Conservation (phyloP, 2,797 vertebrate genomes). For the Sternotherus odoratus region DNA sequence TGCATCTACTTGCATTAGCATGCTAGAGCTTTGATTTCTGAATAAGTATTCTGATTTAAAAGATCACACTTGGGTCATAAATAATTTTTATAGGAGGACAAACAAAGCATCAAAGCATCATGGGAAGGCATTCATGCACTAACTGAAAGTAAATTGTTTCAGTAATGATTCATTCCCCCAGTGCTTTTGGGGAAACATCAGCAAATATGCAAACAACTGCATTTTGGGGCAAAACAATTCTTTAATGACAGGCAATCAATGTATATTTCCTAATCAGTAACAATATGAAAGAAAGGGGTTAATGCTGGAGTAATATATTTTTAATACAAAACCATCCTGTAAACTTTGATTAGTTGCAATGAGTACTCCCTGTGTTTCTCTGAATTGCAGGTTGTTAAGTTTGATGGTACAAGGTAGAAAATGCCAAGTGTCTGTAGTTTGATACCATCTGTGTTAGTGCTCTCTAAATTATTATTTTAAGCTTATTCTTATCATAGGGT, state of each 20-base stretch:
- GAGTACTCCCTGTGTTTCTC: slow-evolving; percentile 3
- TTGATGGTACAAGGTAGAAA: slow-evolving; percentile 40
- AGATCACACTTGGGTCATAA: slow-evolving; percentile 87
- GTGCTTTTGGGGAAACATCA: slow-evolving; percentile 83
- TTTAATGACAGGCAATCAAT: slow-evolving; percentile 66
- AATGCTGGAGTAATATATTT: slow-evolving; percentile 1
- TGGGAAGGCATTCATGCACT: slow-evolving; percentile 87
- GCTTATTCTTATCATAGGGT: neutral
- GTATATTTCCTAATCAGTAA: slow-evolving; percentile 66
- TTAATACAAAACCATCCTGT: neutral
- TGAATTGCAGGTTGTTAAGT: slow-evolving; percentile 43
- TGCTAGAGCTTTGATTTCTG: slow-evolving; percentile 90
- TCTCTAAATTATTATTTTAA: slow-evolving; percentile 35
- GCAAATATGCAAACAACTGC: slow-evolving; percentile 81
- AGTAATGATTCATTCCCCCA: slow-evolving; percentile 85
- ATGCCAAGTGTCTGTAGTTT: neutral
- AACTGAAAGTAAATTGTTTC: slow-evolving; percentile 88
- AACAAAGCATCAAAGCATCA: slow-evolving; percentile 87
- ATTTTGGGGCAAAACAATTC: slow-evolving; percentile 73
- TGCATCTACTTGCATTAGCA: slow-evolving; percentile 86
- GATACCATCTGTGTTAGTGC: neutral
- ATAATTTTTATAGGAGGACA: slow-evolving; percentile 90
- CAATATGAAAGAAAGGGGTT: slow-evolving; percentile 25
- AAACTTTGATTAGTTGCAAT: neutral
- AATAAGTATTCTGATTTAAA: slow-evolving; percentile 90